A percentile compares a stretch with the other conserved stretches of the same genome.
These are phyloP conservation scores for Myopa tessellatipennis DNA, from an alignment of 2,888 invertebrate species.

Conservation along the genomic window DNA sequence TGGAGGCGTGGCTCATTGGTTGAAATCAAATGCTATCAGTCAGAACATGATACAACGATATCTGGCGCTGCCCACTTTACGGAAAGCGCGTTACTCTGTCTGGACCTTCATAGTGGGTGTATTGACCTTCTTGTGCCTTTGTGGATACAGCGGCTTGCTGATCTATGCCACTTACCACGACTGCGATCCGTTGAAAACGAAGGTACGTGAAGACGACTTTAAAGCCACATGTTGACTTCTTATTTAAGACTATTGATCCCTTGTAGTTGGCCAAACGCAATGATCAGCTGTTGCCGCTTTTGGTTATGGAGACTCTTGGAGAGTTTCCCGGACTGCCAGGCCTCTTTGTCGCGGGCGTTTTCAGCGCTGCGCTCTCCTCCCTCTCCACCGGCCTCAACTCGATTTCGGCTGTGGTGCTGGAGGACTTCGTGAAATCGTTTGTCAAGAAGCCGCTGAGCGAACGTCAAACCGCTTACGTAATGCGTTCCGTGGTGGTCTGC, in stretches of 20 bases:
- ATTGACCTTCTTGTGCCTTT: slow-evolving; percentile 78
- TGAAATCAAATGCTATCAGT: slow-evolving; percentile 79
- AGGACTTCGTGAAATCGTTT: slow-evolving; percentile 77
- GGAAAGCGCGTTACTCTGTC: slow-evolving; percentile 70
- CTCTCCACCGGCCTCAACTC: slow-evolving; percentile 83
- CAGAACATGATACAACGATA: slow-evolving; percentile 86
- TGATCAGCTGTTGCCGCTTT: slow-evolving; percentile 82
- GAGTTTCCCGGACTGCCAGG: slow-evolving; percentile 85
- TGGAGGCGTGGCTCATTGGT: slow-evolving; percentile 80
- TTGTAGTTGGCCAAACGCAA: slow-evolving; percentile 75
- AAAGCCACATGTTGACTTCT: too few species aligned
- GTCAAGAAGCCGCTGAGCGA: slow-evolving; percentile 70
- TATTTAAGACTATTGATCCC: slow-evolving; percentile 7
- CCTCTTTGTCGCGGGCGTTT: slow-evolving; percentile 89
- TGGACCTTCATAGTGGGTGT: slow-evolving; percentile 83
- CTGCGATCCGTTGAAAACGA: slow-evolving; percentile 86
- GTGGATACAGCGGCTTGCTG: slow-evolving; percentile 86
- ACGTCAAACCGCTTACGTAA: slow-evolving; percentile 72
- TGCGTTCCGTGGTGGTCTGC: slow-evolving; percentile 75
- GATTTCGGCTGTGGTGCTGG: slow-evolving; percentile 79
- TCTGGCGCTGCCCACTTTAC: slow-evolving; percentile 75
- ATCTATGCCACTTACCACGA: slow-evolving; percentile 86
- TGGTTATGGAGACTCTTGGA: slow-evolving; percentile 87
- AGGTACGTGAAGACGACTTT: slow-evolving; percentile 62
- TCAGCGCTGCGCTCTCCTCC: slow-evolving; percentile 89